Base-by-base conservation (phyloP, 2,113 vertebrate species). In the Cephalopterus ornatus region DNA sequence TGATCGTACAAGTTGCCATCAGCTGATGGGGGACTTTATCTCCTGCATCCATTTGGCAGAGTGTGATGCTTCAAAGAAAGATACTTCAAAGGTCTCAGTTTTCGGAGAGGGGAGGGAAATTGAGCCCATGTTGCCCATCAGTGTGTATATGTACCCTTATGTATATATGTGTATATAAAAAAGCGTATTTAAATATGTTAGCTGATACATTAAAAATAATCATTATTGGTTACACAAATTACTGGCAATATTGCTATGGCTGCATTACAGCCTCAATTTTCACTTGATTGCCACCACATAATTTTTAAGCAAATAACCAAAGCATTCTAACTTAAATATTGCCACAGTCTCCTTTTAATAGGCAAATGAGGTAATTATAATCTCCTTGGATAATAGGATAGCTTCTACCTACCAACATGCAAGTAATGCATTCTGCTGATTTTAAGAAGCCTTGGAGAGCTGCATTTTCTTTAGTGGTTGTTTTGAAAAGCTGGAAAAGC, bases 241-340 rank as follows among this genome's bases (percentile, higher is more conserved):
- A 35, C 73, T 67, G 39, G 76, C 73, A 68, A 55, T 91, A 80
- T 89, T 86, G 89, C 91, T 81, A 8, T 74, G 84, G 56, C 83
- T 87, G 86, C 71, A 33, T 91, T 91, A 81, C 94, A 67, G 86
- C 89, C 77, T 80, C 39, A 92, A 89, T 97, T 94, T 90, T 91
- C 86, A 91, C 68, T 96, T 97, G 96, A 97, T 97, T 95, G 91
- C 96, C 92, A 68, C 65, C 73, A 72, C 89, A 52, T 97, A 86
- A 95, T 96, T 95, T 96, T 97, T 78, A 92, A 84, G 94, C 94
- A 96, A 97, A 97, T 92, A 97, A 95, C 86, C 61, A 67, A 59
- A 92, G 65, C 76, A 67, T 92, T 86, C 84, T 50, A 95, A 92
- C 95, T 96, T 95, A 93, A 95, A 97, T 92, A 95, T 95, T 96